A percentile compares a stretch with the other conserved stretches of the same genome.
Evolutionary conservation across 2,888 invertebrate species (phyloP).

Genomic region (Helobdella robusta): DNA sequence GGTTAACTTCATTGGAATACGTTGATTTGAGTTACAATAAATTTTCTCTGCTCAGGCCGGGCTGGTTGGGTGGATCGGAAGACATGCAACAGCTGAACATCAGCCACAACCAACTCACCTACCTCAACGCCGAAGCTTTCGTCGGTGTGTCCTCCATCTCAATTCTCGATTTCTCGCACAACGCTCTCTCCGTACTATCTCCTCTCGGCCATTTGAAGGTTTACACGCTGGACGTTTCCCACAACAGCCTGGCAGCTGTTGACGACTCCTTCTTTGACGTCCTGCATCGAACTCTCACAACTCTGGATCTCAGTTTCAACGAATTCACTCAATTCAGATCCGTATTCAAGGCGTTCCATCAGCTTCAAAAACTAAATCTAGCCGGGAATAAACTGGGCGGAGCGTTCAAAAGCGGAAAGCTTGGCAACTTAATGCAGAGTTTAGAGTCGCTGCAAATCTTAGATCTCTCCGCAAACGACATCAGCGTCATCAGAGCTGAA

Average conservation of each 20-base stretch:
- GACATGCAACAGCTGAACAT: conserved; percentile 31
- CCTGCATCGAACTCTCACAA: conserved; percentile 28
- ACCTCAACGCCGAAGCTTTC: conserved; percentile 28
- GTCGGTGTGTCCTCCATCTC: conserved; percentile 25
- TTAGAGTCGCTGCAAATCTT: conserved; percentile 28
- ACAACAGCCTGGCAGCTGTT: conserved; percentile 30
- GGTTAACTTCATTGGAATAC: conserved; percentile 27
- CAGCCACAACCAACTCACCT: conserved; percentile 30
- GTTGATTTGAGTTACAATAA: conserved; percentile 34
- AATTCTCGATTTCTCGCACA: conserved; percentile 33
- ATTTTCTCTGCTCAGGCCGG: conserved; percentile 24
- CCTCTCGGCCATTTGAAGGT: conserved; percentile 26
- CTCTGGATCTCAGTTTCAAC: conserved; percentile 33
- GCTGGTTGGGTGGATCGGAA: conserved; percentile 29
- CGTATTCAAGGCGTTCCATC: conserved; percentile 26
- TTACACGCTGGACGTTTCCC: conserved; percentile 27
- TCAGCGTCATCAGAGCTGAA: conserved; percentile 12
- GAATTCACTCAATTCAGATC: conserved; percentile 26
- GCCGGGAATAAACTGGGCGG: conserved; percentile 27
- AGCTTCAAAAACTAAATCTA: conserved; percentile 26
- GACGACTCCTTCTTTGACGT: conserved; percentile 28
- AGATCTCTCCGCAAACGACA: conserved; percentile 27
- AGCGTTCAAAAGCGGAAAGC: conserved; percentile 18
- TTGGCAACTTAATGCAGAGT: conserved; percentile 26
- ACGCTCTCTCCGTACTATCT: conserved; percentile 27